These are phyloP conservation scores for Numenius arquata DNA, from an alignment of 2,113 vertebrate genomes.

Conservation along the genomic window DNA sequence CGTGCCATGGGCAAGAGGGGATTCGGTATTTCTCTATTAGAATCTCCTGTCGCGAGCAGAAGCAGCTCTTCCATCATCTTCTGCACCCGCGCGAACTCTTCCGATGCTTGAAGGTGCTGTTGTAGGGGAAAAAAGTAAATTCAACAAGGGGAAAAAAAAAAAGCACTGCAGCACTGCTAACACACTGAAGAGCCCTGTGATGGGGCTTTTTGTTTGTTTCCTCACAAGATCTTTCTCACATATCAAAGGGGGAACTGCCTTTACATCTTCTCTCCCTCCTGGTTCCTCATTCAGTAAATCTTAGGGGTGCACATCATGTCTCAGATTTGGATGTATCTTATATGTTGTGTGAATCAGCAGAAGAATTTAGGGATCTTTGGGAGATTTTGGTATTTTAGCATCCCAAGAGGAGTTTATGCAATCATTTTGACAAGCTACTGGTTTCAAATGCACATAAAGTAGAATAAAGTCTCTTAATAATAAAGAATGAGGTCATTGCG, in stretches of 20 bases:
- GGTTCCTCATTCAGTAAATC: background rate
- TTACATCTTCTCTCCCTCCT: background rate
- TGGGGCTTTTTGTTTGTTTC: background rate
- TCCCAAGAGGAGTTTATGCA: background rate
- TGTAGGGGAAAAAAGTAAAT: background rate
- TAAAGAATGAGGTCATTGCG: background rate
- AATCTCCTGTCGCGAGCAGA: slow-evolving; percentile 12
- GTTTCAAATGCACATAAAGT: background rate
- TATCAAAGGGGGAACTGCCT: background rate
- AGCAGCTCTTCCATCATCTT: background rate
- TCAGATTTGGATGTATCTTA: background rate
- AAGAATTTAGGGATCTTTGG: background rate
- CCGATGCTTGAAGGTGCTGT: background rate
- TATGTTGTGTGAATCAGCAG: background rate
- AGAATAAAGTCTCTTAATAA: background rate
- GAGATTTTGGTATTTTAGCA: background rate
- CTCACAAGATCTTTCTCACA: background rate
- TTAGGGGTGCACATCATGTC: background rate
- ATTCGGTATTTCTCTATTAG: background rate
- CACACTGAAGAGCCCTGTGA: background rate
- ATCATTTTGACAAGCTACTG: background rate
- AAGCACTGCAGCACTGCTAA: background rate
- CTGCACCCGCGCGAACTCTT: background rate
- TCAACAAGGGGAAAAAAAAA: background rate
- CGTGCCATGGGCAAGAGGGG: background rate